phyloP scores from a whole-genome alignment of 2,113 vertebrate genomes.

The Cairina moschata region DNA sequence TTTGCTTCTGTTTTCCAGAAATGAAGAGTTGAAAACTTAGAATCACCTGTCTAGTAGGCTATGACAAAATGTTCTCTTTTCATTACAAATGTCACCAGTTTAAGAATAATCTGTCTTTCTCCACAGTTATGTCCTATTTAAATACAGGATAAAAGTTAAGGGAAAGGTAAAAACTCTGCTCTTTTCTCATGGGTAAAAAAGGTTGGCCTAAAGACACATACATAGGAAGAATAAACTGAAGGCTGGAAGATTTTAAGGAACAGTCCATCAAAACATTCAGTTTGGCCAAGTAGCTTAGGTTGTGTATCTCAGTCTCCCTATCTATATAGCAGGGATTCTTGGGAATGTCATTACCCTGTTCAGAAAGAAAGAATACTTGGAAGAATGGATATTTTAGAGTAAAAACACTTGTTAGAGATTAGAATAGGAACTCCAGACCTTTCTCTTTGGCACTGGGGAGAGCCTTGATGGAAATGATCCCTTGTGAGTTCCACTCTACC shows the following conservation, averaged over 20 bases:
- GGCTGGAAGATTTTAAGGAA: neutral
- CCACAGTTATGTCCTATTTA: slow-evolving; percentile 33
- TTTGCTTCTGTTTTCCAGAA: slow-evolving; percentile 50
- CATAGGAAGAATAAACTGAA: neutral
- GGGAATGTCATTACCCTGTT: rapidly evolving
- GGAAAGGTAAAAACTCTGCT: neutral
- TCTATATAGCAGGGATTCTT: neutral
- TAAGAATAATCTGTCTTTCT: slow-evolving; percentile 51
- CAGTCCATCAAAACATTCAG: neutral
- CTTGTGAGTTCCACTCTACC: neutral
- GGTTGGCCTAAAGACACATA: neutral
- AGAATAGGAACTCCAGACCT: neutral
- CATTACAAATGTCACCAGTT: slow-evolving; percentile 39
- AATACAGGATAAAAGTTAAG: neutral
- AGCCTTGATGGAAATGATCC: neutral
- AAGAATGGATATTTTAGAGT: neutral
- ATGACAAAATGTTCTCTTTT: slow-evolving; percentile 55
- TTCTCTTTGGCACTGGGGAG: neutral
- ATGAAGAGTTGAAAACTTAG: slow-evolving; percentile 49
- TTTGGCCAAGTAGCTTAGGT: neutral
- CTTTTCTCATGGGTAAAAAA: neutral
- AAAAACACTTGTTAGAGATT: neutral
- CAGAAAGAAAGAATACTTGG: neutral
- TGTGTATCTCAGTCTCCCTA: neutral
- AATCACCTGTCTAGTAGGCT: slow-evolving; percentile 54